Conservation (phyloP, 2,888 invertebrate species). For the Patella pellucida region DNA sequence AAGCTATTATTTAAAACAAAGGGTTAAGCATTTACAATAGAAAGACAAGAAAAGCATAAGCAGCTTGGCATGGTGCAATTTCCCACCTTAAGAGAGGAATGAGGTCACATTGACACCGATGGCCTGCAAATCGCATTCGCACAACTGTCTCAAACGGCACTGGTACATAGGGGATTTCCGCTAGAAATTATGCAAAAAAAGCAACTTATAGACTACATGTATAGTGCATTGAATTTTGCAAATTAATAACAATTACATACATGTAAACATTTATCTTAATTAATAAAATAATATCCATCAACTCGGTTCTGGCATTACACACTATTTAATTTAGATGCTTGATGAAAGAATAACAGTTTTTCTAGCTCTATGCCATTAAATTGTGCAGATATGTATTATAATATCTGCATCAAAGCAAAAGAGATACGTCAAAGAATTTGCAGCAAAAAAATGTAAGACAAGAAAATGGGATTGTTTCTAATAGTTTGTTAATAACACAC, state of each 20-base stretch:
- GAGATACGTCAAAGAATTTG: no score
- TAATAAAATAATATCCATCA: no score
- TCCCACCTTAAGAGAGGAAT: constrained; percentile 54
- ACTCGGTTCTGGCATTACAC: no score
- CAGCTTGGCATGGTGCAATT: constrained; percentile 12
- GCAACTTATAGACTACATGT: constrained; percentile 1
- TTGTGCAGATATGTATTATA: no score
- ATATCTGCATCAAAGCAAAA: no score
- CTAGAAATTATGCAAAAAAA: constrained; percentile 36
- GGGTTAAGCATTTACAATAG: neutral
- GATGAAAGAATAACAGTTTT: no score
- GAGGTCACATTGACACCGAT: constrained; percentile 48
- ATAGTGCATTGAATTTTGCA: neutral
- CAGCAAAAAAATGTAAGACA: no score
- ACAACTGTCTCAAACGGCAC: constrained; percentile 60
- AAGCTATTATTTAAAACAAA: neutral
- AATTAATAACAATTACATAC: neutral
- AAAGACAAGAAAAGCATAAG: constrained; percentile 1
- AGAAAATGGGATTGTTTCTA: no score
- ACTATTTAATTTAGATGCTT: no score
- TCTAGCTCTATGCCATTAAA: no score
- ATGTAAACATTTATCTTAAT: no score
- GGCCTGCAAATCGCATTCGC: constrained; percentile 56
- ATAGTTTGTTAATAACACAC: no score
- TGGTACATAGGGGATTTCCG: constrained; percentile 60